A percentile compares a stretch with the other conserved stretches of the same genome.
These are phyloP conservation scores for Sarcophaga carnaria DNA, from an alignment of 2,888 invertebrate genomes.

Conservation along the genomic window DNA sequence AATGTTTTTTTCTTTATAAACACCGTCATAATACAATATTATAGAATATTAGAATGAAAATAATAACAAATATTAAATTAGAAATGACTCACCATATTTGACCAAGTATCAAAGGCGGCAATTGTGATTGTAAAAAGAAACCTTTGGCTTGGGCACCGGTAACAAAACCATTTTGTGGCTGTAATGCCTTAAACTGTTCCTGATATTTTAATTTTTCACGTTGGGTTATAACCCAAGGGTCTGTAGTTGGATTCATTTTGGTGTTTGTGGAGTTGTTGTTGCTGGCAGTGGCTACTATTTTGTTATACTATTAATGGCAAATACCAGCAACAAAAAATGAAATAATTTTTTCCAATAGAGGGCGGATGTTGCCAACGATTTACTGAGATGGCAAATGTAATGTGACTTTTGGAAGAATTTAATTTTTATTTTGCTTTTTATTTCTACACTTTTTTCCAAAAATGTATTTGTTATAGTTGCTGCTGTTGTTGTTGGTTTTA, in stretches of 20 bases:
- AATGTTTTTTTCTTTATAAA: too few relatives aligned
- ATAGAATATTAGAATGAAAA: not conserved
- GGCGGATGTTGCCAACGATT: slow-evolving; percentile 22
- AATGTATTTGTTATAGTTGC: not conserved
- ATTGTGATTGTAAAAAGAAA: slow-evolving; percentile 95
- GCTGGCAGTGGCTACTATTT: slow-evolving; percentile 22
- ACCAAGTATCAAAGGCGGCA: slow-evolving; percentile 93
- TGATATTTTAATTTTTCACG: slow-evolving; percentile 94
- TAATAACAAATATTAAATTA: not conserved
- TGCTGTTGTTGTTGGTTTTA: not conserved
- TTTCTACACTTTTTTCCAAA: slow-evolving; percentile 29
- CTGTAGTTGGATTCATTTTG: slow-evolving; percentile 82
- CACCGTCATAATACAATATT: too few relatives aligned
- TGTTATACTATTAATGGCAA: slow-evolving; percentile 15
- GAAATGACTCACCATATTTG: slow-evolving; percentile 92
- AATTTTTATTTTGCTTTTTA: not conserved
- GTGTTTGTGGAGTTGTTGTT: slow-evolving; percentile 36
- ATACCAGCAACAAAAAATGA: slow-evolving; percentile 7
- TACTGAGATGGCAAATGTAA: slow-evolving; percentile 1
- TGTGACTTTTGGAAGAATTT: slow-evolving; percentile 7
- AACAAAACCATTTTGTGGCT: slow-evolving; percentile 92
- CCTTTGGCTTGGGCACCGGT: slow-evolving; percentile 97
- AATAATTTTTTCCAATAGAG: not conserved
- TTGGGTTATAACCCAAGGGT: slow-evolving; percentile 94
- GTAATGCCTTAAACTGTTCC: slow-evolving; percentile 94